A percentile compares a stretch with the other conserved stretches of the same genome.
phyloP scores from a whole-genome alignment of 2,888 invertebrate species.

The Orchesella flavescens region DNA sequence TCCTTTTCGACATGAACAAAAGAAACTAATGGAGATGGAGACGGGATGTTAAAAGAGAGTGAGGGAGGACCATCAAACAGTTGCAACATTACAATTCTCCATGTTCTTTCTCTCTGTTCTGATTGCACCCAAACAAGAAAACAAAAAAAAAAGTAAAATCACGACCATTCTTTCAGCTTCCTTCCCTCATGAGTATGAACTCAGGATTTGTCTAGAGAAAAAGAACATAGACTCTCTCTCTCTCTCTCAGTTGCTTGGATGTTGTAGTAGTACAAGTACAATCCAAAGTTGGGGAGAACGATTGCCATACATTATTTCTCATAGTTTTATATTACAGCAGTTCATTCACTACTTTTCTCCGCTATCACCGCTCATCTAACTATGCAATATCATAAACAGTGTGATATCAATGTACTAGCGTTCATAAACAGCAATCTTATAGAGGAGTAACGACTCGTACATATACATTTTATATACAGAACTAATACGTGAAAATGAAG shows the following conservation, averaged over 20 bases:
- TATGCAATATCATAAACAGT: no score
- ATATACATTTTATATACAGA: background rate
- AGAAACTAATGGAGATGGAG: background rate
- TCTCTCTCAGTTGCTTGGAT: no score
- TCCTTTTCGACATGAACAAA: background rate
- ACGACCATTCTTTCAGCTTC: background rate
- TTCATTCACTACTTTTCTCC: slow-evolving; percentile 34
- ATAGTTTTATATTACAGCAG: slow-evolving; percentile 36
- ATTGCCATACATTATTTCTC: slow-evolving; percentile 18
- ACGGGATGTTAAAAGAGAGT: background rate
- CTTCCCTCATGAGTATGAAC: slow-evolving; percentile 5
- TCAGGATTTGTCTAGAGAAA: no score
- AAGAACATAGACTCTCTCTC: no score
- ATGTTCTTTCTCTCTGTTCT: slow-evolving; percentile 16
- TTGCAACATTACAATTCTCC: slow-evolving; percentile 24
- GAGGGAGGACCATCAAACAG: slow-evolving; percentile 18
- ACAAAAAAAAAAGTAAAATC: slow-evolving; percentile 22
- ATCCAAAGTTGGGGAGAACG: background rate
- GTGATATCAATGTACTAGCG: no score
- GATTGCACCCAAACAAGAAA: slow-evolving; percentile 27
- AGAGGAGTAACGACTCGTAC: no score
- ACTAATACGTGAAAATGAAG: slow-evolving; percentile 1
- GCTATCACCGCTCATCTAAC: background rate
- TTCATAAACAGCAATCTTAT: no score
- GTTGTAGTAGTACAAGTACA: no score